phyloP scores from a whole-genome alignment of 2,888 invertebrate species.

The Ophraella communa region DNA sequence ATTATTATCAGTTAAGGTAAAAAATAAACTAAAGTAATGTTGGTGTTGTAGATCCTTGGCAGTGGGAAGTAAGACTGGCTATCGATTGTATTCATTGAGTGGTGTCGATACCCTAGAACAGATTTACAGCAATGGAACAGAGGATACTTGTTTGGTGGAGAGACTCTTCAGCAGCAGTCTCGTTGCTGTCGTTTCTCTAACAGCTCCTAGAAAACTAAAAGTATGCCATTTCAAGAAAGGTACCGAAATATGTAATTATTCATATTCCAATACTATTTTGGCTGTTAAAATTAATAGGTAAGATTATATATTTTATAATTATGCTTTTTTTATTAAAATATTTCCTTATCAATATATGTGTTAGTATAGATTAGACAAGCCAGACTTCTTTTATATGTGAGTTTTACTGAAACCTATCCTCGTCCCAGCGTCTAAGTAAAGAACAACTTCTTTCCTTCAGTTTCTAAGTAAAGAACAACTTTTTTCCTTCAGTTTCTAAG shows the following conservation, averaged over 20 bases:
- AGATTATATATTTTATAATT: too few species aligned
- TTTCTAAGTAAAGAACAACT: too few species aligned
- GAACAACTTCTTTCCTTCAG: too few species aligned
- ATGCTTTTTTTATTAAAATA: too few species aligned
- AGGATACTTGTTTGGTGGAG: constrained; percentile 92
- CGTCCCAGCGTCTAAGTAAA: too few species aligned
- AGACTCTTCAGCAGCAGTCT: constrained; percentile 96
- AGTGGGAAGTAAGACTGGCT: constrained; percentile 90
- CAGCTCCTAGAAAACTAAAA: constrained; percentile 88
- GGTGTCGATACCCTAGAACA: constrained; percentile 86
- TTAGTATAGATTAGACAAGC: too few species aligned
- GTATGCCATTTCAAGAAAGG: constrained; percentile 98
- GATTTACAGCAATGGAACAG: constrained; percentile 85
- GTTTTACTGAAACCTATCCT: too few species aligned
- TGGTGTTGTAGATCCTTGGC: constrained; percentile 76
- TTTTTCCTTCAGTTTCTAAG: too few species aligned
- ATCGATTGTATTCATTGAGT: constrained; percentile 85
- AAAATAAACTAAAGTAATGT: too few species aligned
- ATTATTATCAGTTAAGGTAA: too few species aligned
- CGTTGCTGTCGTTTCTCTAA: constrained; percentile 91
- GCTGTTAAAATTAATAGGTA: constrained; percentile 95
- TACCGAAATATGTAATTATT: constrained; percentile 97
- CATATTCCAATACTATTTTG: constrained; percentile 91
- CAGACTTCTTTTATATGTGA: too few species aligned
- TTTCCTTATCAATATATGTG: too few species aligned